phyloP scores from a whole-genome alignment of 2,797 vertebrate genomes.

The Sylvia borin region DNA sequence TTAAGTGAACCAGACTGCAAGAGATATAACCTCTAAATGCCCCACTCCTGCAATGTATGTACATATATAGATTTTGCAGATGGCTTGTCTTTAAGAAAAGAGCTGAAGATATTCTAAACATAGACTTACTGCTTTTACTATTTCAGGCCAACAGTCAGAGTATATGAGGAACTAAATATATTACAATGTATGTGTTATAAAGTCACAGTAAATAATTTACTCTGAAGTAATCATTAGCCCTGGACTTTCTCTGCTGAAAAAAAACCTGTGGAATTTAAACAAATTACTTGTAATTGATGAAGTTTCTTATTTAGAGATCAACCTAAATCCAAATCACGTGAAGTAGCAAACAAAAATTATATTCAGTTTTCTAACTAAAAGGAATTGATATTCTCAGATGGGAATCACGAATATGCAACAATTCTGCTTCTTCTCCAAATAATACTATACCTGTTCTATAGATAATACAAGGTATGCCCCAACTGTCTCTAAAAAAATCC shows the following conservation, averaged over 20 bases:
- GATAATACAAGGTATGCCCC: background rate
- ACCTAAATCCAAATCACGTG: background rate
- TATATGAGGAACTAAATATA: background rate
- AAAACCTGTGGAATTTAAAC: background rate
- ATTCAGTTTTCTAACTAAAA: background rate
- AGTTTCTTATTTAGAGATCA: background rate
- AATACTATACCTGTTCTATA: background rate
- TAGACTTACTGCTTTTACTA: background rate
- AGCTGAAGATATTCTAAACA: background rate
- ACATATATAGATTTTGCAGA: background rate
- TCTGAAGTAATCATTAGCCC: background rate
- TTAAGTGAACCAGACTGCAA: background rate
- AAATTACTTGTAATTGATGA: background rate
- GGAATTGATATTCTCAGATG: background rate
- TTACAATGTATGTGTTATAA: background rate
- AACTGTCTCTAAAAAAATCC: background rate
- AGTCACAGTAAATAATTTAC: background rate
- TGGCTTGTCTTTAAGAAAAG: background rate
- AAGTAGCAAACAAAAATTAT: background rate
- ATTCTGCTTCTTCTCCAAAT: background rate
- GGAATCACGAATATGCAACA: background rate
- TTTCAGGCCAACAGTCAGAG: background rate
- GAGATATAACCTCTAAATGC: background rate
- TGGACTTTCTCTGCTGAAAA: background rate
- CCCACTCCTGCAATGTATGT: background rate